Evolutionary conservation across 2,888 invertebrate genomes (phyloP).

Genomic region (Asteroscopus sphinx): DNA sequence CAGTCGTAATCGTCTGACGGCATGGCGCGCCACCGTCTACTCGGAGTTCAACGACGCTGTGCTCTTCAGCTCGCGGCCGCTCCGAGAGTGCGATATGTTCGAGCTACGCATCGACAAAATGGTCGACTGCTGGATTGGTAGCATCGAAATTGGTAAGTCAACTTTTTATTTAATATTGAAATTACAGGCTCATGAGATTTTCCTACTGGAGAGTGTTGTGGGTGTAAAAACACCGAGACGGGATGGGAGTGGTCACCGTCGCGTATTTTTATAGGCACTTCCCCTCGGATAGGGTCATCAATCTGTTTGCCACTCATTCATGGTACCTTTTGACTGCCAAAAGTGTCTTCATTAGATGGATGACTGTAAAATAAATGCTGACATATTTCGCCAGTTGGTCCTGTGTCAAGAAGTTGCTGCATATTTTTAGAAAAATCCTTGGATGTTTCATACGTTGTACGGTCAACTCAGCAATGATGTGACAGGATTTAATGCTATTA

Average conservation of each 20-base stretch:
- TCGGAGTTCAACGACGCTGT: slow-evolving; percentile 99
- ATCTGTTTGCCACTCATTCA: no score
- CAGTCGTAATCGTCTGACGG: slow-evolving; percentile 95
- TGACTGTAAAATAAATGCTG: neutral
- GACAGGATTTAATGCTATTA: no score
- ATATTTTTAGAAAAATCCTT: neutral
- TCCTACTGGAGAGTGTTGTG: no score
- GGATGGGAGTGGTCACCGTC: no score
- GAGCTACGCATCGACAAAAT: slow-evolving; percentile 97
- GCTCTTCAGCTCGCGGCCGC: slow-evolving; percentile 96
- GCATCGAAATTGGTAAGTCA: slow-evolving; percentile 94
- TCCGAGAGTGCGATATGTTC: slow-evolving; percentile 97
- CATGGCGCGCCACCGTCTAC: slow-evolving; percentile 95
- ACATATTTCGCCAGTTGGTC: neutral
- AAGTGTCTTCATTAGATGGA: neutral
- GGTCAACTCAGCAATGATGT: no score
- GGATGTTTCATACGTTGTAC: no score
- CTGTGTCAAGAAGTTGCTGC: neutral
- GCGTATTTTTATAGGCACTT: no score
- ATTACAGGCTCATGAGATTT: no score
- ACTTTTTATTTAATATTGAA: no score
- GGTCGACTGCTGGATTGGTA: slow-evolving; percentile 98
- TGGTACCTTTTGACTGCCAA: no score
- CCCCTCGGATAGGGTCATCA: no score
- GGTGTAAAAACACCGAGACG: no score